Evolutionary conservation across 1,140 invertebrate species (phyloP).

Genomic region (Fragariocoptes setiger): DNA sequence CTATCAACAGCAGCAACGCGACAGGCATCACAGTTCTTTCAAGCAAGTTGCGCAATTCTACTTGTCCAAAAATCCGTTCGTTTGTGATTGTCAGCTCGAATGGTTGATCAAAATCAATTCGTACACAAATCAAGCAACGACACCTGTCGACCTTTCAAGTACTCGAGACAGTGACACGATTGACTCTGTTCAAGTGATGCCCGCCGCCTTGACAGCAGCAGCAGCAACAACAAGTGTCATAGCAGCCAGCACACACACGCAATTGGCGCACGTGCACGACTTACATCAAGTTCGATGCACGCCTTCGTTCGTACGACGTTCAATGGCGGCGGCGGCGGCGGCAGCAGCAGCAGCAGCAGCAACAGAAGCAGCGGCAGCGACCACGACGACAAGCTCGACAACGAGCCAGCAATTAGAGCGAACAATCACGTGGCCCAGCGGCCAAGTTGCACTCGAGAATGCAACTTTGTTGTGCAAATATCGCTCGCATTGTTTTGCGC

Average conservation of each 20-base stretch:
- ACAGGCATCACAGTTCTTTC: too few species aligned
- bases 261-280: constrained; percentile 54
- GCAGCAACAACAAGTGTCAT: neutral
- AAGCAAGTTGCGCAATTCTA: too few species aligned
- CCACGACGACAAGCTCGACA: constrained; percentile 1
- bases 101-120: constrained; percentile 46
- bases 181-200: neutral
- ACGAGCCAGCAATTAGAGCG: constrained; percentile 20
- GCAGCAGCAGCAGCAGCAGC: neutral
- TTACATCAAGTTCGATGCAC: constrained; percentile 46
- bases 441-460: constrained; percentile 22
- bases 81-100: constrained; percentile 68
- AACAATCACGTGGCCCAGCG: too few species aligned
- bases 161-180: too few species aligned
- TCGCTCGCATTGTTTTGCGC: constrained; percentile 60
- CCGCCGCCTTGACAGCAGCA: neutral
- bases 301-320: constrained; percentile 9
- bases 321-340: constrained; percentile 2
- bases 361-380: neutral
- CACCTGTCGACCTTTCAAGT: neutral
- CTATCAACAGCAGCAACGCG: too few species aligned
- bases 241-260: constrained; percentile 21
- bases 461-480: constrained; percentile 63
- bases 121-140: neutral
- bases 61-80: constrained; percentile 17